Evolutionary conservation across 2,113 vertebrate species (phyloP).

Genomic region (Mus spicilegus): DNA sequence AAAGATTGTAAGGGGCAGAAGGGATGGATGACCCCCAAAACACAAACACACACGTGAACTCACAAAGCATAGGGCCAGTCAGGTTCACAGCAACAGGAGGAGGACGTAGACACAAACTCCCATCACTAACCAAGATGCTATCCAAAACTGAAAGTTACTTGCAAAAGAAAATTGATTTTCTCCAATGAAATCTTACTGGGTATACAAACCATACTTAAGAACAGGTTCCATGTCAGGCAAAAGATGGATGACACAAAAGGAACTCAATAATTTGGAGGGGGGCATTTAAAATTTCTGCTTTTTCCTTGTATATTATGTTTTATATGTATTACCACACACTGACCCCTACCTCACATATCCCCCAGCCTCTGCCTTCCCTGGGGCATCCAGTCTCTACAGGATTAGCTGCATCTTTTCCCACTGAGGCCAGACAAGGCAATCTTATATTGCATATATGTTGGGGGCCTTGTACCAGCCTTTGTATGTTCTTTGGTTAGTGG

Average conservation of each 20-base stretch:
- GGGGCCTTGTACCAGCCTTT: too few species aligned
- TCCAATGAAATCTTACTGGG: neutral
- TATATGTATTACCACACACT: neutral
- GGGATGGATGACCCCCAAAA: neutral
- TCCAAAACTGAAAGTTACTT: neutral
- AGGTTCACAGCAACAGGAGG: rapidly evolving
- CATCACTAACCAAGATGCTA: neutral
- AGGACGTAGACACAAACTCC: neutral
- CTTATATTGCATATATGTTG: too few species aligned
- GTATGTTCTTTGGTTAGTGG: too few species aligned
- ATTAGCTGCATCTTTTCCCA: too few species aligned
- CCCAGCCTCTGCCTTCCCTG: too few species aligned
- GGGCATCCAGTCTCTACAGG: too few species aligned
- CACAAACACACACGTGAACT: too few species aligned
- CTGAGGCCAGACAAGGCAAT: too few species aligned
- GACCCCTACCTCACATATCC: too few species aligned
- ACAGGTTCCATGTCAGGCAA: neutral
- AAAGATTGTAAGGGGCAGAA: neutral
- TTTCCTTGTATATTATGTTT: neutral
- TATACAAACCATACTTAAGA: neutral
- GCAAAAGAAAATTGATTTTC: neutral
- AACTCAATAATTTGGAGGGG: neutral
- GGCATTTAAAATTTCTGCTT: neutral
- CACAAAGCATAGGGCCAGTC: neutral
- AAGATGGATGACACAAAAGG: too few species aligned